These are phyloP conservation scores for Euproctis similis DNA, from an alignment of 2,888 invertebrate species.

Conservation along the genomic window DNA sequence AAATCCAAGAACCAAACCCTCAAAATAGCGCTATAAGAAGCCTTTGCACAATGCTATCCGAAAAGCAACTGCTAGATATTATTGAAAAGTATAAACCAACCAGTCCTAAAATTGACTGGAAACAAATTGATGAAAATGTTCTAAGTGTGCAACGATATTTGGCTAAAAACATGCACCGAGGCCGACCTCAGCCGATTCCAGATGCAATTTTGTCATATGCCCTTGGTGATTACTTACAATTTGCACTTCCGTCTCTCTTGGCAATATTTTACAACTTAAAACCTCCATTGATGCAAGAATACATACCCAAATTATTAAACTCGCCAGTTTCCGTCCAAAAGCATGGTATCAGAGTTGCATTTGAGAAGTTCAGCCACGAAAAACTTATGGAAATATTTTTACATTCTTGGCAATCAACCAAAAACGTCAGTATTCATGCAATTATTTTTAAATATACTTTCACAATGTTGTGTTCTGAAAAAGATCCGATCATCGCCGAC, in stretches of 20 bases:
- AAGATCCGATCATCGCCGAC: slow-evolving; percentile 24
- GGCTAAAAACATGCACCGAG: slow-evolving; percentile 51
- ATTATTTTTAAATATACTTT: slow-evolving; percentile 43
- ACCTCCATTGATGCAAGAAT: slow-evolving; percentile 21
- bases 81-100: slow-evolving; percentile 42
- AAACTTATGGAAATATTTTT: slow-evolving; percentile 34
- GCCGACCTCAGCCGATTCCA: slow-evolving; percentile 46
- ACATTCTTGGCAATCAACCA: slow-evolving; percentile 38
- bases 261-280: slow-evolving; percentile 48
- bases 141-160: slow-evolving; percentile 42
- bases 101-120: slow-evolving; percentile 44
- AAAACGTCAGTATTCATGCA: slow-evolving; percentile 46
- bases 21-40: slow-evolving; percentile 39
- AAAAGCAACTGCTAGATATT: slow-evolving; percentile 28
- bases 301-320: slow-evolving; percentile 37
- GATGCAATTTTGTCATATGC: slow-evolving; percentile 41
- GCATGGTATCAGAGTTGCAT: slow-evolving; percentile 47
- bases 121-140: slow-evolving; percentile 33
- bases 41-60: slow-evolving; percentile 36
- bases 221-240: slow-evolving; percentile 53
- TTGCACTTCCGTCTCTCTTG: slow-evolving; percentile 44
- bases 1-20: slow-evolving; percentile 26
- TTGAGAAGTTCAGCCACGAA: slow-evolving; percentile 32
- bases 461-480: slow-evolving; percentile 38
- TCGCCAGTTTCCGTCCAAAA: slow-evolving; percentile 53